Conservation (phyloP, 2,797 vertebrate genomes). For the Heliangelus exortis region DNA sequence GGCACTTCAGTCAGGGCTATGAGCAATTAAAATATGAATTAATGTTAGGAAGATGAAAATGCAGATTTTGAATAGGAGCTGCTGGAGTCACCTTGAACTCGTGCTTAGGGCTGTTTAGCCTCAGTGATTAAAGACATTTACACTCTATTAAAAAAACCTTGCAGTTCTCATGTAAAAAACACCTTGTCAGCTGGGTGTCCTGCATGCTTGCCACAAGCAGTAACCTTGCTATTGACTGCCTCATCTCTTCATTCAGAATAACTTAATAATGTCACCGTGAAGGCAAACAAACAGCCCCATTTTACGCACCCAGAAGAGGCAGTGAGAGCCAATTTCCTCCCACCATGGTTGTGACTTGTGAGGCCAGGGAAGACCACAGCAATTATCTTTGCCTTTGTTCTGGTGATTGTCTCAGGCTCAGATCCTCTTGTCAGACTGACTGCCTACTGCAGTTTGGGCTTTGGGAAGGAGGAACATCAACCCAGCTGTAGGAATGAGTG, state of each 20-base stretch:
- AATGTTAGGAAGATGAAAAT: constrained; percentile 74
- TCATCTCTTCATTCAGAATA: neutral
- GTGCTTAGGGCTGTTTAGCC: neutral
- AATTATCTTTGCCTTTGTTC: neutral
- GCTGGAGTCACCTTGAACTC: constrained; percentile 74
- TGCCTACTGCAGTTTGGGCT: neutral
- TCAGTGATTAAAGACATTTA: constrained; percentile 72
- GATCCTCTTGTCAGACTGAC: neutral
- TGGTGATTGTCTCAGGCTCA: neutral
- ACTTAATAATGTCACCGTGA: neutral
- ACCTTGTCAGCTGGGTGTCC: constrained; percentile 27
- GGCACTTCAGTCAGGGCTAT: constrained; percentile 66
- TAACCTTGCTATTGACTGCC: neutral
- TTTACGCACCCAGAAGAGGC: neutral
- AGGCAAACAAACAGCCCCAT: neutral
- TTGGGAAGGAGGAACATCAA: neutral
- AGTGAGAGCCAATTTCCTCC: neutral
- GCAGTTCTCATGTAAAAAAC: constrained; percentile 22
- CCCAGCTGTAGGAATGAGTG: fast-evolving
- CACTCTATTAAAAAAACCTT: constrained; percentile 60
- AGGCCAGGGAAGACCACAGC: neutral
- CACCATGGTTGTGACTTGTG: neutral
- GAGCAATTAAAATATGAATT: constrained; percentile 76
- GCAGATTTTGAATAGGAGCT: constrained; percentile 59
- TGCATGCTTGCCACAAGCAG: neutral